Conservation (phyloP, 2,888 invertebrate species). For the Orchestes rusci region DNA sequence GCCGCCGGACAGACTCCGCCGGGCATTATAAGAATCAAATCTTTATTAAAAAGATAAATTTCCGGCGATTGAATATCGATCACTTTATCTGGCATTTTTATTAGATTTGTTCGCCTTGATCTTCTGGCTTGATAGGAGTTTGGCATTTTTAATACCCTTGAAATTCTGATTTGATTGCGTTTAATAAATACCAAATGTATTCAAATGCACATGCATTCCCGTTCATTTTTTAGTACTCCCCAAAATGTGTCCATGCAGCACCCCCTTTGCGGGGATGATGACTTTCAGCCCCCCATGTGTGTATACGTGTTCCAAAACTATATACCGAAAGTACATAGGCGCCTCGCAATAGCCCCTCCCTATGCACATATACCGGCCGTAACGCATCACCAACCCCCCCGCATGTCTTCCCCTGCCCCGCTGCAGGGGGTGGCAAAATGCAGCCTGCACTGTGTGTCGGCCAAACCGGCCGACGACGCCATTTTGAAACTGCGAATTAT, state of each 20-base stretch:
- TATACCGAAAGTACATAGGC: slow-evolving; percentile 37
- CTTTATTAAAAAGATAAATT: slow-evolving; percentile 26
- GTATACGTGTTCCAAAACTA: slow-evolving; percentile 33
- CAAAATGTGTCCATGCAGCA: background rate
- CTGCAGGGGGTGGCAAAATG: slow-evolving; percentile 4
- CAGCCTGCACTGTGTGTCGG: slow-evolving; percentile 19
- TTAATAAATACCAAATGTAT: no score
- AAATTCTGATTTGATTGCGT: no score
- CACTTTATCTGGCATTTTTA: slow-evolving; percentile 15
- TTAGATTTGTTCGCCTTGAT: no score
- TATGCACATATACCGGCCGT: slow-evolving; percentile 15
- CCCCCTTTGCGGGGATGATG: slow-evolving; percentile 2
- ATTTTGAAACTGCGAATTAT: slow-evolving; percentile 38
- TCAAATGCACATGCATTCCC: no score
- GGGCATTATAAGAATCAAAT: slow-evolving; percentile 23
- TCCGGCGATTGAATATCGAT: slow-evolving; percentile 22
- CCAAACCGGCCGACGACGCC: slow-evolving; percentile 32
- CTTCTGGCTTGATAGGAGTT: no score
- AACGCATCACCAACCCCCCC: slow-evolving; percentile 20
- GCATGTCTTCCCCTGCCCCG: no score
- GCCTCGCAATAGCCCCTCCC: slow-evolving; percentile 28
- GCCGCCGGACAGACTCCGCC: slow-evolving; percentile 6
- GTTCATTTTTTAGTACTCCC: no score
- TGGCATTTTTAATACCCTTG: no score
- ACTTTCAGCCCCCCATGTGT: slow-evolving; percentile 16